Base-by-base conservation (phyloP, 2,888 invertebrate species). In the Drosophila niveifrons region DNA sequence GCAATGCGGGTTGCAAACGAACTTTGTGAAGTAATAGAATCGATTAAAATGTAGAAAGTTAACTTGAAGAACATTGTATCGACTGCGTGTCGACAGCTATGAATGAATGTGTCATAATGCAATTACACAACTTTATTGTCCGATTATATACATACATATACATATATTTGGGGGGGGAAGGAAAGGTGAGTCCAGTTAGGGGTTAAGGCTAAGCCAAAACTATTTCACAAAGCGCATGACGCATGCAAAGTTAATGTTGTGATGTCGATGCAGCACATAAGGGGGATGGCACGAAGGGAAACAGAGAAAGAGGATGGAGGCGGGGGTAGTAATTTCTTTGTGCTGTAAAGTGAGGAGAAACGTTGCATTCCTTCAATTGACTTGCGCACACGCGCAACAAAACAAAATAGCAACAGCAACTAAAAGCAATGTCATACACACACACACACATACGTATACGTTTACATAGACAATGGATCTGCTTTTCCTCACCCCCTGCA, bases 331-430 rank as follows among this genome's bases (percentile, higher is more conserved):
- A 31, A 31, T 28, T 31, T 55, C 55, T 55, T 55, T 55, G 55
- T 55, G 55, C 18, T 55, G 31, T 31, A 31, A 31, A 43, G 34
- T 13, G 55, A 36, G 4, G 55, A 44, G 13, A 57, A 56, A 61
- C 66, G 64, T 66, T 85, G 86, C 85, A 88, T 82, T 88, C 80
- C 77, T 75, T 75, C 63, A 82, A 82, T 87, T 82, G 82, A 69
- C 67, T 82, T 72, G 88, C 74, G 80, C 82, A 87, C 85, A 82
- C 85, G 82, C 85, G 88, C 78, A 62, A 31, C 52, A 9, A 41
- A 13, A 53, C 10, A 57, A 48, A 77, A 76, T 57, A 61, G 47
- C 58, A 71, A 66, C 66, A 69, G 58, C 69, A 51, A 62, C 52
- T 53, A 61, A 66, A 59, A 43, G 66, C 85, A 82, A 81, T 87